Evolutionary conservation across 2,113 vertebrate species (phyloP).

Genomic region (Corythornis madagascariensis): DNA sequence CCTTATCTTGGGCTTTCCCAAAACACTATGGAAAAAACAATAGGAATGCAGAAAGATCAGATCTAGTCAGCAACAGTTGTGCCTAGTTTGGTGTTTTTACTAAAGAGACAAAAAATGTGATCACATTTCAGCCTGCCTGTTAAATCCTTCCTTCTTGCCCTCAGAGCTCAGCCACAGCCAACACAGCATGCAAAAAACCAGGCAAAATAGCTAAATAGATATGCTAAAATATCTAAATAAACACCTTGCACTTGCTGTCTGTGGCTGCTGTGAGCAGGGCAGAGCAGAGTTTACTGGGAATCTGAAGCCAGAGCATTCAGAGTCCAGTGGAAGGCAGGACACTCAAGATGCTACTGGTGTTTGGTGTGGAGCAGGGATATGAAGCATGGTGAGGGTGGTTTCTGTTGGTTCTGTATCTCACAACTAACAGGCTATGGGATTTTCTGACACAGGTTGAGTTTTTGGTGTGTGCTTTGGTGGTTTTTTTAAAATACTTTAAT

Average conservation of each 20-base stretch:
- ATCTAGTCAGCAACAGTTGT: not conserved
- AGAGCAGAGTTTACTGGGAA: not conserved
- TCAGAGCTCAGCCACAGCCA: not conserved
- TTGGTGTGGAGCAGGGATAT: not conserved
- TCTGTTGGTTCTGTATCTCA: not conserved
- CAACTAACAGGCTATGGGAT: fast-evolving
- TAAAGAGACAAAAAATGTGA: not conserved
- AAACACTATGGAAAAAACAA: slow-evolving; percentile 14
- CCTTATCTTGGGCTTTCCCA: not conserved
- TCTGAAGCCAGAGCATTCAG: not conserved
- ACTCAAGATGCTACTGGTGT: not conserved
- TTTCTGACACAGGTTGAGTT: not conserved
- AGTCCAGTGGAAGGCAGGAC: not conserved
- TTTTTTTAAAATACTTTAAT: not conserved
- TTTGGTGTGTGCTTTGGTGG: not conserved
- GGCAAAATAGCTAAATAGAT: not conserved
- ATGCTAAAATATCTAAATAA: not conserved
- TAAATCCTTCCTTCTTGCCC: not conserved
- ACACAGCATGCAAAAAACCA: not conserved
- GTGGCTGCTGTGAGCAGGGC: not conserved
- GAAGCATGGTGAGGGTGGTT: not conserved
- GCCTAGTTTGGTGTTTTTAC: not conserved
- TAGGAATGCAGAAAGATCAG: not conserved
- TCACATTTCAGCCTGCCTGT: not conserved
- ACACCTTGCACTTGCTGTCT: not conserved